Conservation (phyloP, 53 echinoderm and acorn worm genomes). For the Holothuria scabra region DNA sequence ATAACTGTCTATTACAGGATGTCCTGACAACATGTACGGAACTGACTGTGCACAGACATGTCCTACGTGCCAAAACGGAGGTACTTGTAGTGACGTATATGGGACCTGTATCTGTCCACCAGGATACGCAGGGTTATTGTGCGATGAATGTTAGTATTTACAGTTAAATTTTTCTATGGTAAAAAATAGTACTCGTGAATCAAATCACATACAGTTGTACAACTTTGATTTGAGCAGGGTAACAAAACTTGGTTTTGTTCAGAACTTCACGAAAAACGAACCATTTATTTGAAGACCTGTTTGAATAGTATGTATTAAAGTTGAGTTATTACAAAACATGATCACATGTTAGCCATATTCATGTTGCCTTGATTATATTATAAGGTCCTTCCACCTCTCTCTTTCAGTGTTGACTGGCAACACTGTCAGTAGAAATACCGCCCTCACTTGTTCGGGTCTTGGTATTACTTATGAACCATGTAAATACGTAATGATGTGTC, state of each 20-base stretch:
- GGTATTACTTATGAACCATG: slow-evolving; percentile 17
- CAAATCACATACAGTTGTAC: too few relatives aligned
- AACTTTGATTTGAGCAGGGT: too few relatives aligned
- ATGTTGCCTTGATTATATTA: not conserved
- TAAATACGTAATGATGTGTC: slow-evolving; percentile 7
- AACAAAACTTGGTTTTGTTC: too few relatives aligned
- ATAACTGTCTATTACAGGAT: not conserved
- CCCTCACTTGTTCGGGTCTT: slow-evolving; percentile 9
- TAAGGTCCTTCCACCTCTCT: not conserved
- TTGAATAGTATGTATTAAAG: too few relatives aligned
- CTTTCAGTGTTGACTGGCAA: not conserved
- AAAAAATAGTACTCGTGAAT: too few relatives aligned
- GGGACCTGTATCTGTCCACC: slow-evolving; percentile 30
- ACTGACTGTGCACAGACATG: not conserved
- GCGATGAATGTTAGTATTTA: not conserved
- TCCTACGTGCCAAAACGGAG: slow-evolving; percentile 26
- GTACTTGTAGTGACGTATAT: slow-evolving; percentile 9
- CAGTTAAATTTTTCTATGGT: too few relatives aligned
- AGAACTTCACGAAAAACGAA: too few relatives aligned
- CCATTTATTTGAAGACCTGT: too few relatives aligned
- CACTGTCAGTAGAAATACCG: not conserved
- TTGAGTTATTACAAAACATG: too few relatives aligned
- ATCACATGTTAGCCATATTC: not conserved
- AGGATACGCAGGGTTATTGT: slow-evolving; percentile 1
- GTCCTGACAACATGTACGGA: slow-evolving; percentile 3